Evolutionary conservation across 2,888 invertebrate genomes (phyloP).

Genomic region (Xestia ashworthii): DNA sequence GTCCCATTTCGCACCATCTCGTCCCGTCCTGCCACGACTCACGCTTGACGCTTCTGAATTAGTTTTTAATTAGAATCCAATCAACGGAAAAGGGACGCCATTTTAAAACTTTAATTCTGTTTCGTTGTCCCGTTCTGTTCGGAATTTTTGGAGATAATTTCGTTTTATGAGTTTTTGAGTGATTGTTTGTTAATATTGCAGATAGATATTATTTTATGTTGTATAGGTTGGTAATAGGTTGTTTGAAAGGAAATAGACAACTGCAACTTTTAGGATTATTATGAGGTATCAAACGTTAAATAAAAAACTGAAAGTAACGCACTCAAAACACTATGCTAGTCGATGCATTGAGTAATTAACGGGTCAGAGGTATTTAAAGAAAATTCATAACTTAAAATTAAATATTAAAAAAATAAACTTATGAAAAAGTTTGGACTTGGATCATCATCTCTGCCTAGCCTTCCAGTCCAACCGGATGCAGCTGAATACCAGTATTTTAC

Average conservation of each 20-base stretch:
- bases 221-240: rapidly evolving
- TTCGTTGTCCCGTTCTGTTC: neutral
- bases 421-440: too few species aligned
- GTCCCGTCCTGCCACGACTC: constrained; percentile 15
- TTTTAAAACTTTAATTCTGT: constrained; percentile 31
- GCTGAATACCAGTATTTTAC: too few species aligned
- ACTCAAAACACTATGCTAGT: too few species aligned
- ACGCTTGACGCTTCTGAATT: constrained; percentile 40
- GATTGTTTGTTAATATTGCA: neutral
- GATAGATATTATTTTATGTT: neutral
- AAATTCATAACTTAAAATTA: too few species aligned
- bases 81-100: constrained; percentile 32
- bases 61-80: constrained; percentile 61
- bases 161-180: neutral
- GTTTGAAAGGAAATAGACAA: neutral
- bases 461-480: too few species aligned
- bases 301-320: too few species aligned
- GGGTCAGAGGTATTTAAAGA: too few species aligned
- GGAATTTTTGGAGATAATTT: constrained; percentile 2
- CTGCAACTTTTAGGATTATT: too few species aligned
- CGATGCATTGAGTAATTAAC: too few species aligned
- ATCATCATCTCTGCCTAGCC: too few species aligned
- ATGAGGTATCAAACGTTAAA: too few species aligned
- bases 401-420: too few species aligned
- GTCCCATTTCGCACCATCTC: constrained; percentile 14